These are phyloP conservation scores for Camponotus pennsylvanicus DNA, from an alignment of 1,140 invertebrate genomes.

Conservation along the genomic window DNA sequence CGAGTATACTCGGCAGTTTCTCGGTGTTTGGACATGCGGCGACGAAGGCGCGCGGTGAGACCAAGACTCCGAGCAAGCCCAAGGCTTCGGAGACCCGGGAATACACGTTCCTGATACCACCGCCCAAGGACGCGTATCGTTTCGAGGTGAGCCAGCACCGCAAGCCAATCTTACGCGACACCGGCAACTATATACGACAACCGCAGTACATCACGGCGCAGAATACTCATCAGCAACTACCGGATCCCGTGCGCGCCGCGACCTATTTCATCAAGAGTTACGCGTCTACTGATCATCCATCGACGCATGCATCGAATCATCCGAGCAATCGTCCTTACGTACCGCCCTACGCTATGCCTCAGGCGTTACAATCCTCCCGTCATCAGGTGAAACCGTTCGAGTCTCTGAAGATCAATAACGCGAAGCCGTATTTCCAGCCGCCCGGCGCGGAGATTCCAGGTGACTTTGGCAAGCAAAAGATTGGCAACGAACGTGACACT, in stretches of 20 bases:
- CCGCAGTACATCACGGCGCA: conserved; percentile 61
- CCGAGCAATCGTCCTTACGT: conserved; percentile 75
- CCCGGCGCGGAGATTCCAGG: conserved; percentile 56
- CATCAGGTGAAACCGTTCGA: conserved; percentile 78
- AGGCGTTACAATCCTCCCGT: conserved; percentile 67
- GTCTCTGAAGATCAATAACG: conserved; percentile 75
- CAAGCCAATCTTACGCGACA: conserved; percentile 78
- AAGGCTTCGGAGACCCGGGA: conserved; percentile 78
- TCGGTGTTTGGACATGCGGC: conserved; percentile 83
- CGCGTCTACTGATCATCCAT: conserved; percentile 39
- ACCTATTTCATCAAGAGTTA: conserved; percentile 79
- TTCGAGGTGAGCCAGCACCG: conserved; percentile 80
- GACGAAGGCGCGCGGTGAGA: conserved; percentile 79
- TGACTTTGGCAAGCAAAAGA: conserved; percentile 70
- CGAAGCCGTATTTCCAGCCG: conserved; percentile 76
- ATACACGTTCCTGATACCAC: conserved; percentile 83
- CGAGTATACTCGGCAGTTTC: conserved; percentile 85
- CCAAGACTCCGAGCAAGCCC: conserved; percentile 67
- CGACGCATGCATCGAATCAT: neutral
- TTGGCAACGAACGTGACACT: conserved; percentile 62
- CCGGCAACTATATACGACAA: conserved; percentile 71
- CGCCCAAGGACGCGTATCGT: conserved; percentile 79
- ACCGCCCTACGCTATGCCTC: conserved; percentile 70
- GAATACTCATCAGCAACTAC: conserved; percentile 62
- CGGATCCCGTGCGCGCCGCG: conserved; percentile 74